Evolutionary conservation across 2,113 vertebrate species (phyloP), one percentile per base, ranked within the genome.

Genomic region (Thryonomys swinderianus): DNA sequence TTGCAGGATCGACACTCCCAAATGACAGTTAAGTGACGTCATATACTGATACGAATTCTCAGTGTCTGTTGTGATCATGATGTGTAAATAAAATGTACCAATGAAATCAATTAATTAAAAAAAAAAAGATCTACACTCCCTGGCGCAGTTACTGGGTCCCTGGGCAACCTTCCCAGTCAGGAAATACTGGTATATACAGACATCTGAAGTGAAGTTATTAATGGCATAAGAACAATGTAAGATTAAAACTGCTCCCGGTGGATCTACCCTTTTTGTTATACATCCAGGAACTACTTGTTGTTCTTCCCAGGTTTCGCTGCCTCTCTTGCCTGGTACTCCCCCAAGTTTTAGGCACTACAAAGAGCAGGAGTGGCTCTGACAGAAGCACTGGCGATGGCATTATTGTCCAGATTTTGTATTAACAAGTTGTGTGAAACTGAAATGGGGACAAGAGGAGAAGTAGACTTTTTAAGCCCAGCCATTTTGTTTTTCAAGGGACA

Each of bases 401-500:
- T 61, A 37, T 7, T 42, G n/a, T 88, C 79, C 34, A n/a, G 90
- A 23, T 90, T n/a, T 82, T 16, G 0, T 55, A 66, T 34, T 93
- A 83, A 95, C 96, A 96, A 95, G 51, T 23, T 82, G 55, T 93
- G 71, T 93, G 81, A 91, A 81, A 86, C 71, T 4, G 80, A 93
- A 96, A 93, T 86, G 73, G 67, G 62, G 85, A 88, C 90, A 69
- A 84, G 85, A 83, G 78, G 53, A 95, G 95, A 93, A 79, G 82
- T 18, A 74, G 95, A 92, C 79, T 97, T 91, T 92, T 92, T 40
- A 94, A 93, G 80, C 85, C 95, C 94, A 92, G 91, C 96, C 96
- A 97, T 97, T 98, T 97, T 97, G 97, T 98, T 96, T 97, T 97
- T 96, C 96, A 96, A 96, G 97, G 97, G 96, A 97, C 97, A 96